Percentiles rank a stretch among this genome's conserved stretches.
phyloP scores from a whole-genome alignment of 2,888 invertebrate genomes.

The Polymixis lichenea region DNA sequence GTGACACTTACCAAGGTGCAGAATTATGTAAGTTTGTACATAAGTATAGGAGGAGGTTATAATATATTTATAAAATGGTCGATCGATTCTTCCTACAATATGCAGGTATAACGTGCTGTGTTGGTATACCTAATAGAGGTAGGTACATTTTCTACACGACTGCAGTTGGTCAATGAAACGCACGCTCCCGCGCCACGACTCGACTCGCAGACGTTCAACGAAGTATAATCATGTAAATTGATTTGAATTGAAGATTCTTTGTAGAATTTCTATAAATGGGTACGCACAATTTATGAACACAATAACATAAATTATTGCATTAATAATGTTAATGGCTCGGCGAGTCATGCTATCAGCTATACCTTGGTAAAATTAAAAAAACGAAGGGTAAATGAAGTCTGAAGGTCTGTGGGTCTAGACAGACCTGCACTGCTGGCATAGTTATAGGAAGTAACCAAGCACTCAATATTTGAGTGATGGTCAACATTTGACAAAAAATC shows the following conservation, averaged over 20 bases:
- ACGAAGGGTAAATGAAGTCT: too few relatives aligned
- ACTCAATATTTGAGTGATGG: neutral
- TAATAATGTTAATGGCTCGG: neutral
- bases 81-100: constrained; percentile 17
- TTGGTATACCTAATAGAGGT: neutral
- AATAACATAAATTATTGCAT: neutral
- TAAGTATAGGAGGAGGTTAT: neutral
- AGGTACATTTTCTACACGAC: constrained; percentile 6
- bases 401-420: too few relatives aligned
- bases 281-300: neutral
- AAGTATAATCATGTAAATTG: constrained; percentile 30
- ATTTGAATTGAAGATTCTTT: constrained; percentile 19
- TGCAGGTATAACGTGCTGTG: neutral
- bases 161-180: constrained; percentile 20
- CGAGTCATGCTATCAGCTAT: neutral
- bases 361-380: neutral
- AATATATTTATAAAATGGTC: constrained; percentile 4
- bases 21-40: neutral
- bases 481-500: neutral
- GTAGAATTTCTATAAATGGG: neutral
- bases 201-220: constrained; percentile 6
- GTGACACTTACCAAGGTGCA: neutral
- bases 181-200: neutral
- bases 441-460: neutral
- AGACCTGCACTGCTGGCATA: too few relatives aligned